Conservation (phyloP, 2,888 invertebrate genomes). For the Danaus chrysippus region DNA sequence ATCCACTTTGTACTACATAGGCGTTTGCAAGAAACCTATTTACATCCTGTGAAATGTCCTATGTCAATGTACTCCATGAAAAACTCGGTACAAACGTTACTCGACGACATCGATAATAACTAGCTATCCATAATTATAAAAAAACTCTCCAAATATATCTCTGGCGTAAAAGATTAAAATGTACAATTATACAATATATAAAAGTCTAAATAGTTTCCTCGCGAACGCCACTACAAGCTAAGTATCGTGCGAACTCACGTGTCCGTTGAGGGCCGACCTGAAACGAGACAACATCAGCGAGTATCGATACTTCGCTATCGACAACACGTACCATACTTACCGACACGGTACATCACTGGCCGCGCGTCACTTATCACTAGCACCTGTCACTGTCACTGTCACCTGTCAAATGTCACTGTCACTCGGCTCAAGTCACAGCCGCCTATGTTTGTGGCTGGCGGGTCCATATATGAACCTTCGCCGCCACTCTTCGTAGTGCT, state of each 20-base stretch:
- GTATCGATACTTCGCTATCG: constrained; percentile 21
- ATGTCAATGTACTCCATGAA: constrained; percentile 6
- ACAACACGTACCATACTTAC: constrained; percentile 17
- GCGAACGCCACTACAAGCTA: constrained; percentile 31
- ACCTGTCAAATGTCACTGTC: constrained; percentile 29
- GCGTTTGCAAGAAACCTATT: constrained; percentile 48
- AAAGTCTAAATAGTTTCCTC: constrained; percentile 30
- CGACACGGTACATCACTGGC: constrained; percentile 8
- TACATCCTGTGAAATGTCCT: constrained; percentile 17
- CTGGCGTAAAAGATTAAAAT: constrained; percentile 3
- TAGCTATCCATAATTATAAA: constrained; percentile 12
- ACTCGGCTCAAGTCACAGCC: constrained; percentile 41
- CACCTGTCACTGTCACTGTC: constrained; percentile 25
- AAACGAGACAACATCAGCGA: constrained; percentile 34
- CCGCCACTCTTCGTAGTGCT: constrained; percentile 71
- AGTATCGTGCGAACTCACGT: constrained; percentile 36
- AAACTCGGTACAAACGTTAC: constrained; percentile 3
- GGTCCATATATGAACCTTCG: constrained; percentile 66
- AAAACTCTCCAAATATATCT: constrained; percentile 6
- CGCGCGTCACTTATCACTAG: constrained; percentile 11
- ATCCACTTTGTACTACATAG: constrained; percentile 55
- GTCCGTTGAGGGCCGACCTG: constrained; percentile 35
- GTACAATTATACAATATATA: constrained; percentile 3
- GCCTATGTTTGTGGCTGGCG: constrained; percentile 46
- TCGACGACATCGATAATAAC: constrained; percentile 12